Percentiles rank a stretch among this genome's conserved stretches.
Evolutionary conservation across 1,140 invertebrate species (phyloP).

Genomic region (Reticulitermes speratus): DNA sequence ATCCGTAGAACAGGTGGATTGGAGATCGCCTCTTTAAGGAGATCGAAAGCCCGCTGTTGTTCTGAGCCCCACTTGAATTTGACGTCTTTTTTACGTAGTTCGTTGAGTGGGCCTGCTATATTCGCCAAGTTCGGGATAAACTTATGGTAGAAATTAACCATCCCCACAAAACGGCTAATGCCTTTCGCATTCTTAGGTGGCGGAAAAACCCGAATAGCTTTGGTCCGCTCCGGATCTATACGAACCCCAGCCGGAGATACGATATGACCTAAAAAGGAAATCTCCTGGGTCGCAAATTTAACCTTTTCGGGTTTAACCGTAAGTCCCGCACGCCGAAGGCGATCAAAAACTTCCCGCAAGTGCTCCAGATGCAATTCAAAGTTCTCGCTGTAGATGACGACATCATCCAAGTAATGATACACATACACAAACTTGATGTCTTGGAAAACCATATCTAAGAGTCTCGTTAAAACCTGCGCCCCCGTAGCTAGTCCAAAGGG

Average conservation of each 20-base stretch:
- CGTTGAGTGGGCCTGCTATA: background rate
- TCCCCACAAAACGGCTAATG: background rate
- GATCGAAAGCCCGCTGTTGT: background rate
- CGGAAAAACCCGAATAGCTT: background rate
- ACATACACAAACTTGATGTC: background rate
- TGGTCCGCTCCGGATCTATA: background rate
- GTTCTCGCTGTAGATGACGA: background rate
- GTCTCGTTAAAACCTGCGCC: background rate
- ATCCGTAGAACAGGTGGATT: background rate
- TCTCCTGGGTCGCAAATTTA: background rate
- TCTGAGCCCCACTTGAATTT: background rate
- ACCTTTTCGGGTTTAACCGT: background rate
- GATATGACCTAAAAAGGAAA: background rate
- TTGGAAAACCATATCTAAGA: background rate
- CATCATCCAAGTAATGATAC: background rate
- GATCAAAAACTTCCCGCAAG: background rate
- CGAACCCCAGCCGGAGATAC: background rate
- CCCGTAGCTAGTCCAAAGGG: background rate
- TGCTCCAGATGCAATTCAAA: background rate
- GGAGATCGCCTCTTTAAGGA: background rate
- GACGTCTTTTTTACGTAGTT: background rate
- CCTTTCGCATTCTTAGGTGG: background rate
- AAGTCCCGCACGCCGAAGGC: background rate
- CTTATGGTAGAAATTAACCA: too few relatives aligned
- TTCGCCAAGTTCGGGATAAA: background rate